A percentile compares a stretch with the other conserved stretches of the same genome.
Conservation (phyloP, 1,140 invertebrate species). For the Melitaea cinxia region DNA sequence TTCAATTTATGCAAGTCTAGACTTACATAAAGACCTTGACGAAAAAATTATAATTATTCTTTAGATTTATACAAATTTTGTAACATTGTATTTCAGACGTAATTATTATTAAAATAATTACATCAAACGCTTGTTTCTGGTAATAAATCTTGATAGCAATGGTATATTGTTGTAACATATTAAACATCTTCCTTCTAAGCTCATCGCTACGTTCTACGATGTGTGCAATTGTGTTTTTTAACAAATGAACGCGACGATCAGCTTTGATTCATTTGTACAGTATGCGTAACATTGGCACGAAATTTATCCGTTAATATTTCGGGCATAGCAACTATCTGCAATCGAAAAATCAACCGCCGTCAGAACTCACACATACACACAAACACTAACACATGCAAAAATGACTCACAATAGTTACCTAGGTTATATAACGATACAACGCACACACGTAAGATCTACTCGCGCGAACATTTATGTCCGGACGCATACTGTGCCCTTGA, state of each 20-base stretch:
- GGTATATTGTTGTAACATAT: not conserved
- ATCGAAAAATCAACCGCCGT: slow-evolving; percentile 71
- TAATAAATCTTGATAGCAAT: slow-evolving; percentile 4
- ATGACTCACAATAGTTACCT: slow-evolving; percentile 63
- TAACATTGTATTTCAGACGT: not conserved
- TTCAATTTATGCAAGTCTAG: not conserved
- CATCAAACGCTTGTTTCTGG: not conserved
- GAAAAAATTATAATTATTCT: not conserved
- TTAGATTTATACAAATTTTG: no score
- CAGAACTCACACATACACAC: slow-evolving; percentile 58
- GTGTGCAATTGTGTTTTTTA: not conserved
- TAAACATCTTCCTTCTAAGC: slow-evolving; percentile 2
- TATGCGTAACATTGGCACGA: slow-evolving; percentile 60
- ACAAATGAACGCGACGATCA: not conserved
- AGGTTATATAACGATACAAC: slow-evolving; percentile 50
- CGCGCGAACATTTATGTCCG: slow-evolving; percentile 59
- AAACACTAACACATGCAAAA: slow-evolving; percentile 51
- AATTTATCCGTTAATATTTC: slow-evolving; percentile 73
- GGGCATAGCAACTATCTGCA: slow-evolving; percentile 74
- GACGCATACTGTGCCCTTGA: slow-evolving; percentile 77
- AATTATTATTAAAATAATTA: not conserved
- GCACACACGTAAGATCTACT: slow-evolving; percentile 47
- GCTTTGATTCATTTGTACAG: slow-evolving; percentile 27
- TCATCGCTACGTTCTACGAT: not conserved
- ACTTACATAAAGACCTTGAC: not conserved